Evolutionary conservation across 2,113 vertebrate genomes (phyloP), one percentile per base, ranked within the genome.

Genomic region (Tretioscincus oriximinensis): DNA sequence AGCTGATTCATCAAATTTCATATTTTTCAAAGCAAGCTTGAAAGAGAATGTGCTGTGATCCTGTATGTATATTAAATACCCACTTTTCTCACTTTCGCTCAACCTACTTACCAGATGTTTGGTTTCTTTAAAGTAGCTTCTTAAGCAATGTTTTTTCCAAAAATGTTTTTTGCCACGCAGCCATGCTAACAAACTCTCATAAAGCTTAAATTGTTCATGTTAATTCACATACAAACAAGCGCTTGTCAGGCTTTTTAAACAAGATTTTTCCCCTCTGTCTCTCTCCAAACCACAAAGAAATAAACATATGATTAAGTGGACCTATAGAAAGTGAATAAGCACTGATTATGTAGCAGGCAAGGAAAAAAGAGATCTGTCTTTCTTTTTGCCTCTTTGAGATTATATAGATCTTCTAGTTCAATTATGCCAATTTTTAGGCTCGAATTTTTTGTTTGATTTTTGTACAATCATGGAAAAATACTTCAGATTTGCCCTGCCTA

Each of bases 161-260:
- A 29, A 49, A 65, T 9, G 45, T 7, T 63, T 18, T 63, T 61
- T 78, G 49, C 24, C 66, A 60, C 51, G 41, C 22, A 70, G 31
- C 60, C 31, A 7, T 78, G 29, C 9, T 41, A 7, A 29, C 58
- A 68, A 41, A 69, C 49, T 60, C 51, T 78, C 60, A 29, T 5
- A 70, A 70, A 41, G 54, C 29, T 70, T 66, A 78, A 69, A 51
- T 45, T 61, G 51, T 70, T 45, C 31, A 35, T 69, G 65, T 68
- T 68, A 70, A 78, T 78, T 61, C 60, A 60, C 66, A 70, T 60
- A 31, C 51, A 70, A 78, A 70, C 65, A 69, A 60, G 8, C 67
- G 12, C 49, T 70, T 70, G 51, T 31, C 49, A 60, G 66, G 11
- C 29, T 18, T 24, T 22, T 68, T 78, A 68, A 58, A 68, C 11